These are phyloP conservation scores for Hololepta plana DNA, from an alignment of 2,888 invertebrate species.

Conservation along the genomic window DNA sequence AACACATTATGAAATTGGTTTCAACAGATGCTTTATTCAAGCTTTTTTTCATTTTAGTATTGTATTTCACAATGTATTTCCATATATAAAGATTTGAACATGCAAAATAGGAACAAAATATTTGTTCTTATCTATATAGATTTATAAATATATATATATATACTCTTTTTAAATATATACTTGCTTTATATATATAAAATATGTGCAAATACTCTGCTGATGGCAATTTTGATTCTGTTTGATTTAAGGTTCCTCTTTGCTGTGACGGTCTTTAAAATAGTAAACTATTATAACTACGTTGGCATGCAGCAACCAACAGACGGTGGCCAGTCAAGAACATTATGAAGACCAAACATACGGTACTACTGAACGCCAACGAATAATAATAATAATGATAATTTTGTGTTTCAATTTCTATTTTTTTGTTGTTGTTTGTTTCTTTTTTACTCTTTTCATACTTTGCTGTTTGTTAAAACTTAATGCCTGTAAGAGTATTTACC, in stretches of 20 bases:
- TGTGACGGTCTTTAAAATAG: background rate
- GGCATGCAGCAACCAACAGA: constrained; percentile 15
- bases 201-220: constrained; percentile 15
- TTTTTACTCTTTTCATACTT: too few relatives aligned
- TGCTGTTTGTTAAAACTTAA: constrained; percentile 10
- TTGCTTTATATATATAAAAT: too few relatives aligned
- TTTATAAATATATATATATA: constrained; percentile 9
- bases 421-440: too few relatives aligned
- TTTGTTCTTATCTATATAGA: constrained; percentile 7
- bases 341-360: background rate
- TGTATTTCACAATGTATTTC: constrained; percentile 46
- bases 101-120: constrained; percentile 13
- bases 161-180: too few relatives aligned
- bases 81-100: constrained; percentile 31
- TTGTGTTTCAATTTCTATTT: too few relatives aligned
- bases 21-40: constrained; percentile 49
- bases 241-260: background rate
- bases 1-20: constrained; percentile 47
- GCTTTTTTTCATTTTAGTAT: constrained; percentile 23
- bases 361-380: constrained; percentile 15
- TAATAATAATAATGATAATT: too few relatives aligned
- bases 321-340: constrained; percentile 10
- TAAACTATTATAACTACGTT: constrained; percentile 10
- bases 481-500: constrained; percentile 43
- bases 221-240: constrained; percentile 8